These are phyloP conservation scores for Lutjanus erythropterus DNA, from an alignment of 2,113 vertebrate genomes.

Conservation along the genomic window DNA sequence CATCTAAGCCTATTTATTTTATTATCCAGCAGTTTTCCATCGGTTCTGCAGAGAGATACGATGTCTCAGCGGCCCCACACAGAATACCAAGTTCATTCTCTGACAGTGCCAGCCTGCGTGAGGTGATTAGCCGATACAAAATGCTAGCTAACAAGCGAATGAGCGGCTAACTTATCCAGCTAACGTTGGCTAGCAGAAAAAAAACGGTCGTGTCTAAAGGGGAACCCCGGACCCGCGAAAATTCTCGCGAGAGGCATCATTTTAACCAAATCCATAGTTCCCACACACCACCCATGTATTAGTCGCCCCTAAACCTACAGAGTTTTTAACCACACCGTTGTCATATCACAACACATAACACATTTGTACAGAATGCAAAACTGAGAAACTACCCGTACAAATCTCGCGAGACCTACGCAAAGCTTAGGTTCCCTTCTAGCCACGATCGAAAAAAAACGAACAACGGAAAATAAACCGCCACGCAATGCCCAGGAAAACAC, in stretches of 20 bases:
- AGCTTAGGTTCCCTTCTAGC: too few relatives aligned
- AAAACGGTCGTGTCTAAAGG: too few relatives aligned
- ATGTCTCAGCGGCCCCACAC: slow-evolving; percentile 39
- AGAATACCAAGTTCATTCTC: slow-evolving; percentile 73
- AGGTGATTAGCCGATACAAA: slow-evolving; percentile 48
- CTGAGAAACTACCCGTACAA: too few relatives aligned
- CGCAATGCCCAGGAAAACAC: not conserved
- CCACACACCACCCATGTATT: too few relatives aligned
- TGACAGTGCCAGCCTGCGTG: slow-evolving; percentile 62
- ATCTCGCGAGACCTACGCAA: too few relatives aligned
- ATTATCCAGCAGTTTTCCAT: slow-evolving; percentile 25
- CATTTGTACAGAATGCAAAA: too few relatives aligned
- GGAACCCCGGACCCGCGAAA: too few relatives aligned
- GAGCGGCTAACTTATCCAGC: slow-evolving; percentile 61
- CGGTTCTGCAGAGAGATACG: slow-evolving; percentile 15
- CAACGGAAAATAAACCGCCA: not conserved
- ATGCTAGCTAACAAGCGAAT: slow-evolving; percentile 55
- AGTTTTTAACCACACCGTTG: too few relatives aligned
- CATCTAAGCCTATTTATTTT: not conserved
- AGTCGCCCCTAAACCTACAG: too few relatives aligned
- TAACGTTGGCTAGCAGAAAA: slow-evolving; percentile 22
- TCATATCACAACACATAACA: too few relatives aligned
- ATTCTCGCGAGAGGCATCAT: too few relatives aligned
- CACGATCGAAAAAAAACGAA: not conserved
- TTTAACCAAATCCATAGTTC: too few relatives aligned